These are phyloP conservation scores for Heliconius melpomene DNA, from an alignment of 1,140 invertebrate genomes.

Conservation along the genomic window DNA sequence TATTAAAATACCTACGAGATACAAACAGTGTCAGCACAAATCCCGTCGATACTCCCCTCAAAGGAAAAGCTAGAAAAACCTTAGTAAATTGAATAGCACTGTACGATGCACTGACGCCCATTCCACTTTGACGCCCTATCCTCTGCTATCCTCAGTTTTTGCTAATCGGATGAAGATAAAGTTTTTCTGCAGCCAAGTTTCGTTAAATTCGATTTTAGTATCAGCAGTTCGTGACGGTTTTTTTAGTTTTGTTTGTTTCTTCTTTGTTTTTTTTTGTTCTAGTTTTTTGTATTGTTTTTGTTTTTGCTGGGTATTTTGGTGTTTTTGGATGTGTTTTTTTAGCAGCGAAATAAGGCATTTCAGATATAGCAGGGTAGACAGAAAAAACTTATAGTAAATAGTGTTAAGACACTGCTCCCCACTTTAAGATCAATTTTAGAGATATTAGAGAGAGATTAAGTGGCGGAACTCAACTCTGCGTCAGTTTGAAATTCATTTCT, in stretches of 20 bases:
- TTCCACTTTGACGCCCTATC: constrained; percentile 24
- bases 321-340: no score
- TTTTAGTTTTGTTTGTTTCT: neutral
- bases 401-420: no score
- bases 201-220: constrained; percentile 16
- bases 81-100: constrained; percentile 25
- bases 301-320: no score
- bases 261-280: neutral
- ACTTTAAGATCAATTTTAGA: no score
- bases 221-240: constrained; percentile 1
- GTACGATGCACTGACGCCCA: constrained; percentile 15
- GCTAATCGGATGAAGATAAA: constrained; percentile 33
- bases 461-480: no score
- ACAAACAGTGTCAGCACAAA: neutral
- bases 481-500: no score
- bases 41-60: constrained; percentile 1
- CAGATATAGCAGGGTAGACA: no score
- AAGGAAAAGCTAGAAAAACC: constrained; percentile 22
- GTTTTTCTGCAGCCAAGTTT: constrained; percentile 18
- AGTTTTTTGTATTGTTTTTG: neutral
- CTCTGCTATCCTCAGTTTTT: constrained; percentile 28
- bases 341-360: no score
- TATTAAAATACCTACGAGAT: no score
- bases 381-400: no score
- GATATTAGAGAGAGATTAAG: no score